Evolutionary conservation across 2,113 vertebrate genomes (phyloP), one percentile per base, ranked within the genome.

Genomic region (Neomonachus schauinslandi): DNA sequence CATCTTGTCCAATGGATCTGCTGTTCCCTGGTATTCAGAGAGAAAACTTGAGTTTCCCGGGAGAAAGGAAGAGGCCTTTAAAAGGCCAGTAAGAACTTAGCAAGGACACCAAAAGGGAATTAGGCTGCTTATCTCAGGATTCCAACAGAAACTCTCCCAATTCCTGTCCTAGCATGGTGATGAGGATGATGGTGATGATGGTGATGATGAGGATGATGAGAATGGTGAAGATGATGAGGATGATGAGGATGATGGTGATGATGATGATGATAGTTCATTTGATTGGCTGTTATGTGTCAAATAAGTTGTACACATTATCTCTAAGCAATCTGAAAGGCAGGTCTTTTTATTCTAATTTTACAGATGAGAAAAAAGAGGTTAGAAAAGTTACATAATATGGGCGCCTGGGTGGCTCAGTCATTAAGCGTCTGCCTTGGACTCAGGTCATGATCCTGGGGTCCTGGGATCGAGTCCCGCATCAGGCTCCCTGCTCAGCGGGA

Each of bases 341-440:
- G 1, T 57, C 14, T 94, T 90, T 94, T 90, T 39, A 84, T 87
- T 28, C 39, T 69, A 81, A 82, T 49, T 93, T 92, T 95, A 46
- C 22, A 53, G 74, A 72, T 79, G 69, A 92, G 87, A 94, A 90
- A 74, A 51, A 93, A 57, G 11, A 69, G 31, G 11, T 74, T 94
- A n/a, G 33, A 79, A 71, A 86, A n/a, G 42, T 69, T 93, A 26
- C 31, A 2, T 49, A 59, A 39, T 91, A 46, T 46, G 46, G 46
- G 46, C 8, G 46, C 46, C 46, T 46, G 46, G 46, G 46, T 46
- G 46, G 46, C 46, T 46, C 46, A 46, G 46, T 46, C 46, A 46
- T 46, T 46, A 46, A 46, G 46, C 1, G 7, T 46, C 46, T 46
- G 46, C 46, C 46, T 46, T 46, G 46, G 46, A 8, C 46, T 46